Base-by-base conservation (phyloP, 2,888 invertebrate species). In the Drosophila vallismaia region DNA sequence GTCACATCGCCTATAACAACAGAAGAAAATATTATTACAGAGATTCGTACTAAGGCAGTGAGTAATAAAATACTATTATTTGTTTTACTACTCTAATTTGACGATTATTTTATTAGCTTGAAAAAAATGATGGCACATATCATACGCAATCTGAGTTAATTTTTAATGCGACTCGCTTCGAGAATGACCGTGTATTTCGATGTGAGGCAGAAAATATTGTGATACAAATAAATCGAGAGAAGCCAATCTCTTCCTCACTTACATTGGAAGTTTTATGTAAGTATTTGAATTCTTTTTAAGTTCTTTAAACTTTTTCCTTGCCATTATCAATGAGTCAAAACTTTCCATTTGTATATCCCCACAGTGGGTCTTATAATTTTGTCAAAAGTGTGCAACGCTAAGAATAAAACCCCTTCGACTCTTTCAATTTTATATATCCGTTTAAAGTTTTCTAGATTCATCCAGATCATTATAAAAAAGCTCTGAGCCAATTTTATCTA, bases 231-330 rank as follows among this genome's bases (percentile, higher is more conserved):
- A 94, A 95, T 73, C 93, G 94, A 44, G 95, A 96, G 84, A 94
- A 95, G 60, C 96, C 97, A 2, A 93, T 97, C 90, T 94, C 95
- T 74, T 94, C 94, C 33, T 94, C 94, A 7, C 92, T 94, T 44
- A 94, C 94, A 46, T 92, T 97, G 68, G 96, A 97, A 92, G 96
- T 98, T 68, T 94, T 96, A 92, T 97, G 97, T 98, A 94, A 95
- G 97, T 90, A 48, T 3, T 9, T 14, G 53, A 38, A 31, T 42
- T 3, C 19, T 19, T 19, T 19, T 2, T 19, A 19, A 2, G 2
- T 19, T 19, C 19, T 19, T 19, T 19, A 19, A 19, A 19, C 19
- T 19, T 19, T 19, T 19, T 19, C 19, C 2, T 2, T 2, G 19
- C 19, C 19, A 19, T 19, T 19, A 19, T 19, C 19, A 19, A 19